Evolutionary conservation across 2,888 invertebrate genomes (phyloP).

Genomic region (Andrena marginata): DNA sequence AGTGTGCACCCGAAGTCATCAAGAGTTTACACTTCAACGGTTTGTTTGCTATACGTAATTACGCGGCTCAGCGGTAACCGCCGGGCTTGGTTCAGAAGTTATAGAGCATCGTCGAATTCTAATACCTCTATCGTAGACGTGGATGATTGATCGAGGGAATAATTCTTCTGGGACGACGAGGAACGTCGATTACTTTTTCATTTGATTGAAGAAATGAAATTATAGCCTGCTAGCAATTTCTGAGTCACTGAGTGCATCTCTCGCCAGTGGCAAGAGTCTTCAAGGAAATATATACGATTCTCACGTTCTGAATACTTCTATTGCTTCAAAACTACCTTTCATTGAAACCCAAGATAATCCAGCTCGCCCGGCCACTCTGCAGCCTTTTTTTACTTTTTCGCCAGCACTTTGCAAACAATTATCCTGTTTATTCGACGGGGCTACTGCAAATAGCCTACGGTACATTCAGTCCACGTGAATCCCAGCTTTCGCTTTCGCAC

Average conservation of each 20-base stretch:
- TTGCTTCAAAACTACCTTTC: not conserved
- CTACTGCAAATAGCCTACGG: not conserved
- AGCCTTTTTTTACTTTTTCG: too few species aligned
- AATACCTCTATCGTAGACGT: not conserved
- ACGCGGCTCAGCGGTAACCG: conserved; percentile 56
- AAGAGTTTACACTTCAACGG: conserved; percentile 63
- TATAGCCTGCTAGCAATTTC: not conserved
- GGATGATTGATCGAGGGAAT: not conserved
- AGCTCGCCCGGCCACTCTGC: too few species aligned
- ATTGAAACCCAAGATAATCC: too few species aligned
- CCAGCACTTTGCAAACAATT: too few species aligned
- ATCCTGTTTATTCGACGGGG: too few species aligned
- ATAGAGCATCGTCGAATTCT: conserved; percentile 12
- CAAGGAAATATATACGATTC: too few species aligned
- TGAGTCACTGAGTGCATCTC: not conserved
- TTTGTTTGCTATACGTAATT: conserved; percentile 58
- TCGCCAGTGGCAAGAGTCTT: not conserved
- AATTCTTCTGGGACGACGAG: not conserved
- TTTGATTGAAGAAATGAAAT: not conserved
- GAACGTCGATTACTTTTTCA: not conserved
- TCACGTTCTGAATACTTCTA: not conserved
- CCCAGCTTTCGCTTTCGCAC: too few species aligned
- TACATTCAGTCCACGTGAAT: not conserved
- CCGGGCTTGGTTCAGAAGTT: conserved; percentile 49
- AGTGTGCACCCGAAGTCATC: conserved; percentile 54